Evolutionary conservation across 2,888 invertebrate species (phyloP), one percentile per base, ranked within the genome.

Genomic region (Hofmannophila pseudospretella): DNA sequence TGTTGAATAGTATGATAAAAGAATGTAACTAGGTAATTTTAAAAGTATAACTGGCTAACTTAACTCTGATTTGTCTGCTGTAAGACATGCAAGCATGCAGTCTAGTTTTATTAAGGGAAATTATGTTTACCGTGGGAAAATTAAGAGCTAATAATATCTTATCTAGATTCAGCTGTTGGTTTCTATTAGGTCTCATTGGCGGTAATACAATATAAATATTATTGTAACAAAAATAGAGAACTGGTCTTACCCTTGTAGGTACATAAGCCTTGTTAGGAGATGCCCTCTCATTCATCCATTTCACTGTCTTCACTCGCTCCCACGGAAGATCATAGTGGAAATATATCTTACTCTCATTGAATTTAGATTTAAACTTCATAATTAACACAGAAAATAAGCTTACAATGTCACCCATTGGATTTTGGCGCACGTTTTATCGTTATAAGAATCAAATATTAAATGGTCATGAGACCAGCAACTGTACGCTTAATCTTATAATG

Each of bases 281-380:
- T 32, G 95, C 94, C 63, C 89, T 90, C 55, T 90, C 88, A 81
- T 95, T 95, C 90, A 92, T 95, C 95, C 95, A 95, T 80, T 92
- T 90, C 37, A 93, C 87, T 31, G 69, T 41, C 52, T 78, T 82
- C 10, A 86, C 61, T 56, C 68, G 84, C 50, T 82, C 73, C 84
- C 79, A 80, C 14, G 82, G 79, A 55, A 82, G 57, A 70, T 84
- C 75, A 54, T 61, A 80, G 53, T 80, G 75, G 49, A 85, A 82
- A 74, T 74, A 75, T 60, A 81, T 62, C 58, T 80, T 81, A 65
- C 76, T 85, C 57, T 84, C 72, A 65, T 79, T 79, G 62, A 80
- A 81, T 68, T 85, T 86, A 61, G 85, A 82, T 78, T 85, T 86
- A 67, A 86, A 76, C 72, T 86, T 86, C 80, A 82, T 84, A 59